phyloP scores from a whole-genome alignment of 2,113 vertebrate genomes.

The Dipodomys merriami region DNA sequence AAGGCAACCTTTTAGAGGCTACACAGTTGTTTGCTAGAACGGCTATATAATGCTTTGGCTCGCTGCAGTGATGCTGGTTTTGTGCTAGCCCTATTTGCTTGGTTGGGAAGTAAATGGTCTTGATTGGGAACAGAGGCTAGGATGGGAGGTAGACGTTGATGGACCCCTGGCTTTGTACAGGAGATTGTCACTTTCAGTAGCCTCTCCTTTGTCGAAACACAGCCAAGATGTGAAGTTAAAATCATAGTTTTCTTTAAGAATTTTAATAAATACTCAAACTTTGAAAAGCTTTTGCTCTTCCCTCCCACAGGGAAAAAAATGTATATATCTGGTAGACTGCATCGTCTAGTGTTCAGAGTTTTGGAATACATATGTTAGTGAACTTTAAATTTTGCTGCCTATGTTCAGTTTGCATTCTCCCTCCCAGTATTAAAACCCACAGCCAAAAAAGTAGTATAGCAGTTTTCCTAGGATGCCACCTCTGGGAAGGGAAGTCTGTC shows the following conservation, averaged over 20 bases:
- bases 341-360: slow-evolving; percentile 61
- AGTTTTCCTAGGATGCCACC: neutral
- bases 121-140: slow-evolving; percentile 57
- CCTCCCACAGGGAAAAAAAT: slow-evolving; percentile 41
- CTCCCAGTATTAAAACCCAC: slow-evolving; percentile 69
- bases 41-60: slow-evolving; percentile 45
- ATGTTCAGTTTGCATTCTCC: slow-evolving; percentile 64
- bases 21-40: neutral
- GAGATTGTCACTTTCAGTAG: slow-evolving; percentile 79
- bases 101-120: slow-evolving; percentile 77
- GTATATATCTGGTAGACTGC: slow-evolving; percentile 50
- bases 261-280: slow-evolving; percentile 83
- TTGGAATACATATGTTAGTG: slow-evolving; percentile 58
- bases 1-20: slow-evolving; percentile 59
- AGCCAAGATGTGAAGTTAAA: slow-evolving; percentile 88
- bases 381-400: slow-evolving; percentile 63
- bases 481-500: slow-evolving; percentile 62
- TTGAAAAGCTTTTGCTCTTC: slow-evolving; percentile 82
- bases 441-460: slow-evolving; percentile 65
- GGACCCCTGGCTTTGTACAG: slow-evolving; percentile 83
- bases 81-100: slow-evolving; percentile 84
- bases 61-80: slow-evolving; percentile 61
- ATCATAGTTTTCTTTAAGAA: slow-evolving; percentile 83
- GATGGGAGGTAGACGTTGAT: slow-evolving; percentile 77
- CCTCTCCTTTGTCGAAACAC: slow-evolving; percentile 83